These are phyloP conservation scores for Cactoblastis cactorum DNA, from an alignment of 2,888 invertebrate species.

Conservation along the genomic window DNA sequence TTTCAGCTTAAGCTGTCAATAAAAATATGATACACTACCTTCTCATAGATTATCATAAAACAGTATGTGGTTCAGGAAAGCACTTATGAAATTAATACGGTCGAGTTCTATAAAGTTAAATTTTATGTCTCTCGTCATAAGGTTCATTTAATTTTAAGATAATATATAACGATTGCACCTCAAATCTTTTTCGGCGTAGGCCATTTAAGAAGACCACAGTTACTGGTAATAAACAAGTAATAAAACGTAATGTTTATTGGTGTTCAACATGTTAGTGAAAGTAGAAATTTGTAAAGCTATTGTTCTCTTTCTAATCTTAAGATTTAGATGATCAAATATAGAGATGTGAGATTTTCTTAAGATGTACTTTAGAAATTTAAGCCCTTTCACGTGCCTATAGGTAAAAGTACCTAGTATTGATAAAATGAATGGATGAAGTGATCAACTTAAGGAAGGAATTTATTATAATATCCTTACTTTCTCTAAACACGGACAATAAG, in stretches of 20 bases:
- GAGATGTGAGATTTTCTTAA: background rate
- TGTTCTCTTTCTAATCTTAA: background rate
- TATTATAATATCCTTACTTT: too few relatives aligned
- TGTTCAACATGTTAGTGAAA: slow-evolving; percentile 44
- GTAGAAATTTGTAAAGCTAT: slow-evolving; percentile 6
- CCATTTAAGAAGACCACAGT: slow-evolving; percentile 37
- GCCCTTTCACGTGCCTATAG: too few relatives aligned
- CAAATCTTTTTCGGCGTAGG: slow-evolving; percentile 37
- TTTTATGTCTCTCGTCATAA: background rate
- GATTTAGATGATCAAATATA: background rate
- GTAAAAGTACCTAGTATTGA: too few relatives aligned
- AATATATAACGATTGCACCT: background rate
- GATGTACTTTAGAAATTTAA: background rate
- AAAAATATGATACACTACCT: too few relatives aligned
- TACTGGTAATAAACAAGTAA: slow-evolving; percentile 38
- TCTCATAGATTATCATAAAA: too few relatives aligned
- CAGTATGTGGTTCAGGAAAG: background rate
- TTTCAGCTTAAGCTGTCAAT: too few relatives aligned
- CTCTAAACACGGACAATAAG: too few relatives aligned
- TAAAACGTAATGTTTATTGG: slow-evolving; percentile 40
- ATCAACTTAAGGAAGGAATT: too few relatives aligned
- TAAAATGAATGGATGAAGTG: too few relatives aligned
- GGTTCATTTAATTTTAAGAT: background rate
- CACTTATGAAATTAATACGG: background rate
- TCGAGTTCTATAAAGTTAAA: background rate